These are phyloP conservation scores for Erethizon dorsatum DNA, from an alignment of 2,797 vertebrate species.

Conservation along the genomic window DNA sequence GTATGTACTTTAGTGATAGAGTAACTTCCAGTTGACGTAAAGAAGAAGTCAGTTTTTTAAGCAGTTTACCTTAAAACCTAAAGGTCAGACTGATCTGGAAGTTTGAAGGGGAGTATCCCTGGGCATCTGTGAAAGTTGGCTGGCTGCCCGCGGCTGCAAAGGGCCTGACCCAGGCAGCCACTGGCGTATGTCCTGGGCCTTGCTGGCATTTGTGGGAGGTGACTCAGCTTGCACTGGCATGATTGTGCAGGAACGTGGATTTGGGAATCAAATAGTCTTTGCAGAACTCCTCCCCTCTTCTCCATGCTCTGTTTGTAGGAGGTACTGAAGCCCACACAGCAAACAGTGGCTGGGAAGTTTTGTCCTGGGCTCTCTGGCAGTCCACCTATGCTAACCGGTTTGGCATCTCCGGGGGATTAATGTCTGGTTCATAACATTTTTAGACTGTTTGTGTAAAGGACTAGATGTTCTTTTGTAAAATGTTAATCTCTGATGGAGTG, in stretches of 20 bases:
- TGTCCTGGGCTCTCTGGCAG: not conserved
- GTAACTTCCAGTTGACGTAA: not conserved
- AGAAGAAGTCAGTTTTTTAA: not conserved
- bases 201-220: not conserved
- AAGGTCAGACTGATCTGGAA: not conserved
- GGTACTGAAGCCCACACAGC: not conserved
- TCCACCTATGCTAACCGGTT: too few relatives aligned
- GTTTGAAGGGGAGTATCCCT: not conserved
- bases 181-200: not conserved
- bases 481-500: not conserved
- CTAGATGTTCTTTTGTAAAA: not conserved
- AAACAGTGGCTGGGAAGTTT: not conserved
- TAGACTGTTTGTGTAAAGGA: not conserved
- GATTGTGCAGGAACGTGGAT: accelerated
- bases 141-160: not conserved
- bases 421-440: not conserved
- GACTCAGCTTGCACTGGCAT: not conserved
- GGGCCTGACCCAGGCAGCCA: not conserved
- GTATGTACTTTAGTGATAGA: not conserved
- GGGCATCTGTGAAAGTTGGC: not conserved
- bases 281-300: not conserved
- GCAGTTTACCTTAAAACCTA: not conserved
- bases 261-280: not conserved
- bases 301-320: not conserved
- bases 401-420: not conserved